phyloP scores from a whole-genome alignment of 2,113 vertebrate species.

The Zootoca vivipara region DNA sequence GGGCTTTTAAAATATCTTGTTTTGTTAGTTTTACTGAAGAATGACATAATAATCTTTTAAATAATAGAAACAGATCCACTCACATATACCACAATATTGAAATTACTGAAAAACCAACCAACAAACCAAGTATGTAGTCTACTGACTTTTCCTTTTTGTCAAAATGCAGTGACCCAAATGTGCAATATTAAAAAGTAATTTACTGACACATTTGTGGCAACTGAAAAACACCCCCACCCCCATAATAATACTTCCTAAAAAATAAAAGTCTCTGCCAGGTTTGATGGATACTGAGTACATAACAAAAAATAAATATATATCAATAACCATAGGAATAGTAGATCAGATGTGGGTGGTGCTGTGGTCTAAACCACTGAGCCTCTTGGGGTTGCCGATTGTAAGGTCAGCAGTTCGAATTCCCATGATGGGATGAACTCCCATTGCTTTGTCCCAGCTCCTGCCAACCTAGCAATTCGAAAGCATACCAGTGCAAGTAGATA shows the following conservation, averaged over 20 bases:
- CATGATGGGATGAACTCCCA: too few relatives aligned
- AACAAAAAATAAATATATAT: not conserved
- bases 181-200: not conserved
- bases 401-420: too few relatives aligned
- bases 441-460: too few relatives aligned
- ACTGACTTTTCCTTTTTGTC: not conserved
- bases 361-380: too few relatives aligned
- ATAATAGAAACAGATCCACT: not conserved
- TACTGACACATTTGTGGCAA: not conserved
- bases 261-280: not conserved
- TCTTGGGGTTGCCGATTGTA: too few relatives aligned
- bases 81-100: not conserved
- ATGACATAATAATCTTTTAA: too few relatives aligned
- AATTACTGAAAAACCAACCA: not conserved
- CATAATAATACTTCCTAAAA: not conserved
- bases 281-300: rapidly evolving
- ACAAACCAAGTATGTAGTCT: not conserved
- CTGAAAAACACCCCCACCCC: not conserved
- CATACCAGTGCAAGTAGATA: too few relatives aligned
- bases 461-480: too few relatives aligned
- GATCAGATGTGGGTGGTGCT: not conserved
- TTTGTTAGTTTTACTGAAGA: too few relatives aligned
- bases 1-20: too few relatives aligned
- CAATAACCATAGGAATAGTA: conserved; percentile 3
- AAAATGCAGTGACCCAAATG: not conserved